phyloP scores from a whole-genome alignment of 2,113 vertebrate species.

The Malurus melanocephalus region DNA sequence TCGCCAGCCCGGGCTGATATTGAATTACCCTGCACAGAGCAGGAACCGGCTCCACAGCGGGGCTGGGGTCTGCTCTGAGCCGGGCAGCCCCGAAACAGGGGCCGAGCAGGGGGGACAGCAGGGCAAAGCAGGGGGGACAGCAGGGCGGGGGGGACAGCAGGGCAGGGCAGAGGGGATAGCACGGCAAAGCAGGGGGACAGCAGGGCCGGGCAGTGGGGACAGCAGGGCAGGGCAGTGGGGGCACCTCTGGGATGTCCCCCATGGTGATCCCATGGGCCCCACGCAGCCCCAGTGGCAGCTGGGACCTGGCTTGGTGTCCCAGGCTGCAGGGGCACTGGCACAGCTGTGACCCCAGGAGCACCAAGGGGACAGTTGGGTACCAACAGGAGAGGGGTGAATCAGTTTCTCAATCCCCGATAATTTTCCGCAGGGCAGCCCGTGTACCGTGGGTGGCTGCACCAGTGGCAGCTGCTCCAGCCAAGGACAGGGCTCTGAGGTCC shows the following conservation, averaged over 20 bases:
- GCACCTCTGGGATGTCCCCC: background rate
- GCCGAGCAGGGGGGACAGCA: background rate
- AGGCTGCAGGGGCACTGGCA: background rate
- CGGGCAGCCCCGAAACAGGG: background rate
- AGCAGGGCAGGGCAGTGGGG: background rate
- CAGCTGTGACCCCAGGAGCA: background rate
- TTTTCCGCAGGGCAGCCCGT: fast-evolving
- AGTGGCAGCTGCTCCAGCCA: background rate
- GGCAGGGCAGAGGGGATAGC: no score
- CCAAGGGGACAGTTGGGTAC: background rate
- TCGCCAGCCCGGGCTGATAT: background rate
- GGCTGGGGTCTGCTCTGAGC: background rate
- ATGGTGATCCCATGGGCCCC: fast-evolving
- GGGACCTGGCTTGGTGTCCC: background rate
- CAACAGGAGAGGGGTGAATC: fast-evolving
- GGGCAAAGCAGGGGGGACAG: no score
- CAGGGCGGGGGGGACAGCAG: no score
- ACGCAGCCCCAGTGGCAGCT: background rate
- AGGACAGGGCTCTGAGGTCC: background rate
- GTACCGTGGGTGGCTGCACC: background rate
- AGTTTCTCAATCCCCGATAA: background rate
- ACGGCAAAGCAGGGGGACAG: no score
- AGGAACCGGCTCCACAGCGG: background rate
- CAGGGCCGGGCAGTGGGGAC: no score
- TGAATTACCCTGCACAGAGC: background rate